Evolutionary conservation across 1,140 invertebrate species (phyloP), one percentile per base, ranked within the genome.

Genomic region (Ostrea edulis): DNA sequence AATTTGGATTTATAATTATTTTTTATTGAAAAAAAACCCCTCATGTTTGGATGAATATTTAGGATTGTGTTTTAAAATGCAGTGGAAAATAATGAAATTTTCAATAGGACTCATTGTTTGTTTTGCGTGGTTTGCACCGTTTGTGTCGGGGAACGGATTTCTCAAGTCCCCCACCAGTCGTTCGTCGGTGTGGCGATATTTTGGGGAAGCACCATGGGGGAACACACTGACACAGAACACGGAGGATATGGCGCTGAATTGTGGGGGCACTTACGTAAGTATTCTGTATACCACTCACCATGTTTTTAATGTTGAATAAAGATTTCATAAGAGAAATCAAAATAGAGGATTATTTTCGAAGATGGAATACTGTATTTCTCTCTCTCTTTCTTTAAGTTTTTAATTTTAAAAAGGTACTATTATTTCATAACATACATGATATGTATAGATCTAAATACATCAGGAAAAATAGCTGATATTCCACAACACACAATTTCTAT

Each of bases 91-190:
- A 83, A 83, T 83, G 82, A 83, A 54, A 20, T 52, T 83, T 52
- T 83, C 52, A n/a, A 54, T 52, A 52, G 52, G 44, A 53, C 44
- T 83, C 9, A 58, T 62, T 85, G 83, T 85, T 52, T 62, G 53
- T 85, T 85, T 85, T 62, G 54, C 53, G 52, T 62, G 52, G 54
- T 85, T 52, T 22, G 17, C 54, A 9, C 83, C 29, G 9, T 54
- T 62, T 29, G 83, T 85, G 25, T 35, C n/a, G 4, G 83, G 55
- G 29, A 85, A 62, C n/a, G 83, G 53, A 11, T 85, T 85, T 54
- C 54, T 85, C 7, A 85, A 85, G 25, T 85, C 83, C 54, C 83
- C 83, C 52, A 85, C 83, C 54, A 62, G 53, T 29, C 83, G 83
- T 54, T 55, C 83, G 11, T 55, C 83, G 8, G 54, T 85, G 83